Base-by-base conservation (phyloP, 2,113 vertebrate genomes). In the Larimichthys crocea region DNA sequence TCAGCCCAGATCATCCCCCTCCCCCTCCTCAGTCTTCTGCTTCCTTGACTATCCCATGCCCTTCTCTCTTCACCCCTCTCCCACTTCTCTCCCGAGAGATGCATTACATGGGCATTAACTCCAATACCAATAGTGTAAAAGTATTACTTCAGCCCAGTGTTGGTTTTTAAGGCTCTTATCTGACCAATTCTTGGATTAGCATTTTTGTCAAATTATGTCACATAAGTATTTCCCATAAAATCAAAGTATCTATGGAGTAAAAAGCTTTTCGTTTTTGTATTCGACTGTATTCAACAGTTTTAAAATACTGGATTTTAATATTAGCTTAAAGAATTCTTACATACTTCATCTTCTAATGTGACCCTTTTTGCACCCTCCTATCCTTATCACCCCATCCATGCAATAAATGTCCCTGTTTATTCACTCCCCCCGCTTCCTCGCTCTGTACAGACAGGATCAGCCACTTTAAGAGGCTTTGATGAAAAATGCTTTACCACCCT, bases 371-470 rank as follows among this genome's bases (percentile, higher is more conserved):
- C 16, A 3, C 9, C 22, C 31, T 63, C 31, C 1, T n/a, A 42
- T 50, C 16, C 16, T 16, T 46, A 22, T 31, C 7, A 17, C 31
- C 61, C 19, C 22, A 74, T 12, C 53, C 71, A 65, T 40, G 7
- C 35, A 40, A 40, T n/a, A 56, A 63, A 71, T 48, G n/a, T 2
- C 49, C 26, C n/a, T 44, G 3, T 22, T 60, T 40, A 26, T 29
- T 4, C 50, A 26, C 52, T 56, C 10, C 42, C 22, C 22, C 12
- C 26, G 26, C 26, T 46, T 35, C 9, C 20, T 53, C 22, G 29
- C 50, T 61, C 22, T 75, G 56, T 29, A 69, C 40, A 44, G 20
- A 74, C 16, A n/a, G 49, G 19, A 61, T n/a, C 48, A 46, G 26
- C 26, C 29, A 50, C 42, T 46, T 42, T 29, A 44, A n/a, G 44